Base-by-base conservation (phyloP, 2,113 vertebrate species). In the Paedocypris sp. region DNA sequence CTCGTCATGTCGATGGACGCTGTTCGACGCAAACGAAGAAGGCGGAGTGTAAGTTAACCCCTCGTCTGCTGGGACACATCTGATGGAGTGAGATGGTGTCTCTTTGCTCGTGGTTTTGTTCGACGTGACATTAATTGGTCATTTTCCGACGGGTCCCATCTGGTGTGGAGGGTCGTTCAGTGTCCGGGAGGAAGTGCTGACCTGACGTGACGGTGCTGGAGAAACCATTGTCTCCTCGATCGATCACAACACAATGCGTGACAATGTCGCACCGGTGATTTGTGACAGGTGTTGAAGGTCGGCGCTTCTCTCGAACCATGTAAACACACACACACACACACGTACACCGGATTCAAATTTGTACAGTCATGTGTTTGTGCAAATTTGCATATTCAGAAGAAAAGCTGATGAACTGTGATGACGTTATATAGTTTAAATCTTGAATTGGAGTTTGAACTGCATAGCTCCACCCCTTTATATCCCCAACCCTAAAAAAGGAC, bases 1-100 rank as follows among this genome's bases (percentile, higher is more conserved):
- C 83, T 79, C 78, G 81, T 82, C 81, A 83, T 78, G 73, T 78
- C 78, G 77, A 84, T 82, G 81, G 85, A 80, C 79, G 77, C 76
- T 64, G 77, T 79, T 78, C 70, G 74, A 81, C 80, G 81, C 80
- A 86, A 83, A 86, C 83, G 84, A 85, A 85, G 83, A 79, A 81
- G 56, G 72, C 79, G 60, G 69, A 67, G 38, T 38, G 54, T 63
- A 82, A 69, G 71, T 81, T 83, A 85, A 86, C 81, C 73, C 79
- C 64, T 80, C 54, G 29, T n/a, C 15, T 65, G 39, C 62, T 28
- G 50, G 33, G 28, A 31, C 28, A 19, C 49, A 26, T 35, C 35
- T 36, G 51, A 29, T 8, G 8, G 28, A 52, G 52, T 31, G 18
- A 23, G 31, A 26, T 35, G 31, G 15, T 66, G 10, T 35, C 26